phyloP scores from a whole-genome alignment of 2,113 vertebrate species.

The Electrona antarctica region DNA sequence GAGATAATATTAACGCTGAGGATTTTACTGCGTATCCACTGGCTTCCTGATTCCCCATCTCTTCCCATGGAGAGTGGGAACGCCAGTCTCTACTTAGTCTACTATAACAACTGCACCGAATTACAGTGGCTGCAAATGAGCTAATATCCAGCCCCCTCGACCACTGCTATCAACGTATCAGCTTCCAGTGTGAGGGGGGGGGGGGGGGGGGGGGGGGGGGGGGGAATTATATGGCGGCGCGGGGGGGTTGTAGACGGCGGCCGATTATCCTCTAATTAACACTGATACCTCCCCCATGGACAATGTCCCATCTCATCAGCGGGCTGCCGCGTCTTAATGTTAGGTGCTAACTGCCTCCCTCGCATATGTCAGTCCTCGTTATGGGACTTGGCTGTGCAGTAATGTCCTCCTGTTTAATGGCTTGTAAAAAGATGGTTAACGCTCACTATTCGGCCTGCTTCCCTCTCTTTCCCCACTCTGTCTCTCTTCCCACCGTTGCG shows the following conservation, averaged over 20 bases:
- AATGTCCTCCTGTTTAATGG: constrained; percentile 94
- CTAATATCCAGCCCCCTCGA: constrained; percentile 70
- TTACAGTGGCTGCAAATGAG: constrained; percentile 69
- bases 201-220: constrained; percentile 65
- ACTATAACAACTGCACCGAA: constrained; percentile 58
- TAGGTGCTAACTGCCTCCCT: constrained; percentile 93
- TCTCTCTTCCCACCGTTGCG: constrained; percentile 43
- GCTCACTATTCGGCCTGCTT: constrained; percentile 87
- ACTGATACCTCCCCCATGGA: constrained; percentile 93
- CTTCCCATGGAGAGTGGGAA: constrained; percentile 35
- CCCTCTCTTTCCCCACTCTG: constrained; percentile 36
- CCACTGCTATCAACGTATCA: constrained; percentile 68
- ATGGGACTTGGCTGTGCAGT: constrained; percentile 87
- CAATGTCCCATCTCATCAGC: constrained; percentile 87
- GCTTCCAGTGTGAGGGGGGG: constrained; percentile 62
- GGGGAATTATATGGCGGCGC: constrained; percentile 43
- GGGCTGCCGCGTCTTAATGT: constrained; percentile 84
- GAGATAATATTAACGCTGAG: not conserved
- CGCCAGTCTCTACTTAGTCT: constrained; percentile 20
- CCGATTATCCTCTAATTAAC: constrained; percentile 96
- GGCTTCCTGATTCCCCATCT: constrained; percentile 15
- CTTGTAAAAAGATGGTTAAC: constrained; percentile 99
- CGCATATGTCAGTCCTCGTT: constrained; percentile 99
- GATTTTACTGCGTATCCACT: not conserved
- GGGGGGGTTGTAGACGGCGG: constrained; percentile 82